phyloP scores from a whole-genome alignment of 2,797 vertebrate species.

The Mormyrus hasselquistii region DNA sequence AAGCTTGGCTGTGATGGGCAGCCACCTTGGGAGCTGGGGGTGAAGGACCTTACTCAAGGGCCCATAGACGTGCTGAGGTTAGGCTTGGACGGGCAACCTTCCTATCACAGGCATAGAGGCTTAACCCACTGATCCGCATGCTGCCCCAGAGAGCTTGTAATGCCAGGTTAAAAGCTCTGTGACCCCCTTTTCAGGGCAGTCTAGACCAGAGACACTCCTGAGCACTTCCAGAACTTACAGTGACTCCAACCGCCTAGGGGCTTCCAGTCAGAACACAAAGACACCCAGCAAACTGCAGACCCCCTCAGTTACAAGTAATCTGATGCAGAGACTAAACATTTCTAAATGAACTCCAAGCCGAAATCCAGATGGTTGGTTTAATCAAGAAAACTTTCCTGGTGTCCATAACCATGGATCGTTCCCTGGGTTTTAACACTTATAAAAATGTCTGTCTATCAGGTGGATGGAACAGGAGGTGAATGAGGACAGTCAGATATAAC shows the following conservation, averaged over 20 bases:
- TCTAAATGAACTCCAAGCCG: background rate
- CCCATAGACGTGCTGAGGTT: background rate
- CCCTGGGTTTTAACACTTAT: background rate
- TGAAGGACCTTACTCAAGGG: background rate
- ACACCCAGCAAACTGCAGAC: background rate
- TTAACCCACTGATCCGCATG: background rate
- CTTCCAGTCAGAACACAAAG: background rate
- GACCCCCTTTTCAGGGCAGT: background rate
- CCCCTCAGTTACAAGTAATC: background rate
- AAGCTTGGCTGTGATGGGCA: background rate
- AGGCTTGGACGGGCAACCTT: too few relatives aligned
- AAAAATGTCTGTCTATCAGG: background rate
- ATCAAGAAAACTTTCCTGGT: background rate
- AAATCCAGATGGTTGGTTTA: background rate
- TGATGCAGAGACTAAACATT: background rate
- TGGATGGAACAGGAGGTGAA: background rate
- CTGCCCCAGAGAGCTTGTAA: background rate
- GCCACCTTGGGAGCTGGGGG: too few relatives aligned
- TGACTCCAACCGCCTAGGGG: background rate
- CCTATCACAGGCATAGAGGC: background rate
- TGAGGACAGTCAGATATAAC: background rate
- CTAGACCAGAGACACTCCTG: background rate
- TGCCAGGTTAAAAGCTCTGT: background rate
- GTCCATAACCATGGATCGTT: background rate
- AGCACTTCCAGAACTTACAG: background rate